Percentiles rank a stretch among this genome's conserved stretches.
phyloP scores from a whole-genome alignment of 2,888 invertebrate species.

The Euproctis similis region DNA sequence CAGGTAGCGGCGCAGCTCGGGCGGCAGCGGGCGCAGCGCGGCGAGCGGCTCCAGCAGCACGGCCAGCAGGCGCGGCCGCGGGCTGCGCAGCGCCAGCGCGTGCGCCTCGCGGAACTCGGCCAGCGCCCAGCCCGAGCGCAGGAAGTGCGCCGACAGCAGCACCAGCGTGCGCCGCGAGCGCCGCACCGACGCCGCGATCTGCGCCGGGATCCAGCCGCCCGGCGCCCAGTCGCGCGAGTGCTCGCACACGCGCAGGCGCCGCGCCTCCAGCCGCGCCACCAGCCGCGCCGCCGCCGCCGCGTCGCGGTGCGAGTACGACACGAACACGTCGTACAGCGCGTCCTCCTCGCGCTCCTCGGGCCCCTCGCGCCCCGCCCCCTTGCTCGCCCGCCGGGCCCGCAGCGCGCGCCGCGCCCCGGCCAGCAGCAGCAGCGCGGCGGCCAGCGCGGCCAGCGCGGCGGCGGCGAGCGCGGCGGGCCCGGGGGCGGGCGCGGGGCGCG shows the following conservation, averaged over 20 bases:
- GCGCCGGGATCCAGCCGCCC: conserved; percentile 24
- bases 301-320: conserved; percentile 87
- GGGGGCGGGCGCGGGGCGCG: background rate
- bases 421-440: conserved; percentile 1
- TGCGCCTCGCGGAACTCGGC: conserved; percentile 80
- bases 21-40: conserved; percentile 76
- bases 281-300: conserved; percentile 80
- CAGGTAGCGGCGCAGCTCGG: conserved; percentile 78
- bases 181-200: conserved; percentile 21
- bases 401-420: conserved; percentile 1
- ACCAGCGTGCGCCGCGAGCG: conserved; percentile 19
- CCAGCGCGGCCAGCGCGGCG: conserved; percentile 2
- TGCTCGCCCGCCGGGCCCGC: background rate
- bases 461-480: conserved; percentile 1
- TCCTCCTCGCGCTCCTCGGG: conserved; percentile 12
- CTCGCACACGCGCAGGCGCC: conserved; percentile 19
- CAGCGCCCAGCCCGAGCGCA: conserved; percentile 77
- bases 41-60: conserved; percentile 77
- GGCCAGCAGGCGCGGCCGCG: conserved; percentile 80
- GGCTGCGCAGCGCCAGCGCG: conserved; percentile 60
- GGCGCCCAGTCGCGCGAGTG: conserved; percentile 26
- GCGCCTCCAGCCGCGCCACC: conserved; percentile 79
- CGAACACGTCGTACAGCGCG: conserved; percentile 82
- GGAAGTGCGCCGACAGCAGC: conserved; percentile 25
- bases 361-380: background rate